Conservation (phyloP, 2,888 invertebrate species). For the Hyalella azteca region DNA sequence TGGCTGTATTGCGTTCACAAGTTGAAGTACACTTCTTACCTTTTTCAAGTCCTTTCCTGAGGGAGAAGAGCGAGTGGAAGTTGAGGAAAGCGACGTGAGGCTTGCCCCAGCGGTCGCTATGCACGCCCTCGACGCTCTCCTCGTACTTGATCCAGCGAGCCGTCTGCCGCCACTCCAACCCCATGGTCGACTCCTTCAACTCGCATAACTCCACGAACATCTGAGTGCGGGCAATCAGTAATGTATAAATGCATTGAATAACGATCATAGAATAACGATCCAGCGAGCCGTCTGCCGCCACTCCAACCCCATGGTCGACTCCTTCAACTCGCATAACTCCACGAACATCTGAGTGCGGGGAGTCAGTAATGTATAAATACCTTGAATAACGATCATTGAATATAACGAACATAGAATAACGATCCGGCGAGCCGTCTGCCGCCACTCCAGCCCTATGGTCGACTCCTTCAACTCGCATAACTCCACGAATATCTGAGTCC, state of each 20-base stretch:
- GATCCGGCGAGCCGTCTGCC: conserved; percentile 94
- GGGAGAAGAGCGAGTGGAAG: conserved; percentile 89
- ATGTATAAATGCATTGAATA: too few species aligned
- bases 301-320: conserved; percentile 75
- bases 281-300: conserved; percentile 96
- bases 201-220: conserved; percentile 95
- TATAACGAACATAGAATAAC: too few species aligned
- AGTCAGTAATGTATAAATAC: too few species aligned
- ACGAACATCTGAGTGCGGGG: conserved; percentile 77
- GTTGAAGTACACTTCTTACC: too few species aligned
- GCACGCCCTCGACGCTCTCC: conserved; percentile 91
- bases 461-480: conserved; percentile 81
- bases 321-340: conserved; percentile 85
- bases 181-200: conserved; percentile 73
- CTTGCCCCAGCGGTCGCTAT: conserved; percentile 86
- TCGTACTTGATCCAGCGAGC: conserved; percentile 97
- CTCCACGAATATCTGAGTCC: conserved; percentile 92
- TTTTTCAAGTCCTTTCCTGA: conserved; percentile 85
- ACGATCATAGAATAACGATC: too few species aligned
- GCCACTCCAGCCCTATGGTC: conserved; percentile 85
- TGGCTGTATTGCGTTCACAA: too few species aligned
- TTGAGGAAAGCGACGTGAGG: conserved; percentile 95
- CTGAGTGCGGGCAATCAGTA: conserved; percentile 66
- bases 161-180: conserved; percentile 92
- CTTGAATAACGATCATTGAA: too few species aligned